Conservation (phyloP, 2,797 vertebrate genomes). For the Oreochromis mossambicus region DNA sequence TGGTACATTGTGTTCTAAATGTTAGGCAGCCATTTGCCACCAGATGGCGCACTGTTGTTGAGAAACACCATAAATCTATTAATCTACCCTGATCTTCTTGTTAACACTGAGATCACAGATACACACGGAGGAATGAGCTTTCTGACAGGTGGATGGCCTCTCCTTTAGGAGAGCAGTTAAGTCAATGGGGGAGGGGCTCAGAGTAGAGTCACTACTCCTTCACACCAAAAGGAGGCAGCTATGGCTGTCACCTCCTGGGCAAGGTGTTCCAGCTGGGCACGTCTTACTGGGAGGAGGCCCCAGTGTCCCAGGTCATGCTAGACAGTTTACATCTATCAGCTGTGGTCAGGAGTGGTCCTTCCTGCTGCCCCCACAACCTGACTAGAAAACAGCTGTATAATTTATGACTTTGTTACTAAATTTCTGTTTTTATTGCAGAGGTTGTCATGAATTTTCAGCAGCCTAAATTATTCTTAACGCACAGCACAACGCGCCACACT, state of each 20-base stretch:
- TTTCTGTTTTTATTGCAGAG: fast-evolving
- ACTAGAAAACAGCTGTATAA: neutral
- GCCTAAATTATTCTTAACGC: fast-evolving
- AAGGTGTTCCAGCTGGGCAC: neutral
- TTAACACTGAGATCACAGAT: neutral
- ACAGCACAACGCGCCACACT: fast-evolving
- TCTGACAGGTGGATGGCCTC: fast-evolving
- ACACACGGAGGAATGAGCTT: fast-evolving
- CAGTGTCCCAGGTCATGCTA: fast-evolving
- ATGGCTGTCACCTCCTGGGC: neutral
- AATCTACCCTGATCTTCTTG: neutral
- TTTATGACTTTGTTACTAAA: fast-evolving
- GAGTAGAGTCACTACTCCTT: neutral
- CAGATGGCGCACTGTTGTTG: neutral
- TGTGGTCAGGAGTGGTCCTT: neutral
- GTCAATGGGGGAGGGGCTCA: neutral
- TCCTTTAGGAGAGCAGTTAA: fast-evolving
- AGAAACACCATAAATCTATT: neutral
- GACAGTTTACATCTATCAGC: neutral
- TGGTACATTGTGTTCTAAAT: neutral
- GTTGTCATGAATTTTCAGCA: fast-evolving
- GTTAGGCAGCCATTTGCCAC: neutral
- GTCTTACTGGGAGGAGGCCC: fast-evolving
- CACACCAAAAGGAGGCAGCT: fast-evolving
- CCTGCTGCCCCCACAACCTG: neutral